These are phyloP conservation scores for Coenobita brevimanus DNA, from an alignment of 1,140 invertebrate genomes.

Conservation along the genomic window DNA sequence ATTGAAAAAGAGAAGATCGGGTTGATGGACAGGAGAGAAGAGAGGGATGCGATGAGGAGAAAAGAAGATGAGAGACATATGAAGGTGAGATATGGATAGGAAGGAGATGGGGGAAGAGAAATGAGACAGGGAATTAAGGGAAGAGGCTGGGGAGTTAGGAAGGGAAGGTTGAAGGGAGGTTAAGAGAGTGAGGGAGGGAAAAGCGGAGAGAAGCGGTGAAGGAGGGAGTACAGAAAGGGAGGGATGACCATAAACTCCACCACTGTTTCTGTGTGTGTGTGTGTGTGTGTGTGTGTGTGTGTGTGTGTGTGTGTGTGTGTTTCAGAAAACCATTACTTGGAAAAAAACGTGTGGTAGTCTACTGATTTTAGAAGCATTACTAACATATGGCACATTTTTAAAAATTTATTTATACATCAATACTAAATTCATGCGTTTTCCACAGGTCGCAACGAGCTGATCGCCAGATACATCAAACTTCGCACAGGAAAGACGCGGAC, in stretches of 20 bases:
- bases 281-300: background rate
- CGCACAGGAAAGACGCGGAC: slow-evolving; percentile 99
- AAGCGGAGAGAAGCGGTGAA: background rate
- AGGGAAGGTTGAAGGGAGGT: too few relatives aligned
- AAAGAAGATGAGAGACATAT: background rate
- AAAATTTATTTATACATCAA: too few relatives aligned
- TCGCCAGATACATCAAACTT: slow-evolving; percentile 99
- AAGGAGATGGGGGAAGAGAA: background rate
- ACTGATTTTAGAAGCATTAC: too few relatives aligned
- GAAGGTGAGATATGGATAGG: background rate
- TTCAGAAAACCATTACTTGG: too few relatives aligned
- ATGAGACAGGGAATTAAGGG: background rate
- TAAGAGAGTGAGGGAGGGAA: background rate
- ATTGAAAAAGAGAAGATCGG: too few relatives aligned
- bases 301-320: slow-evolving; percentile 21
- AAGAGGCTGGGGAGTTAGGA: background rate
- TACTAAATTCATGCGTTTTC: too few relatives aligned
- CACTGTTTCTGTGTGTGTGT: background rate
- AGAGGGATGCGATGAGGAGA: too few relatives aligned
- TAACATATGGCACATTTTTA: too few relatives aligned
- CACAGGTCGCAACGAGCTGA: slow-evolving; percentile 98
- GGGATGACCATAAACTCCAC: background rate
- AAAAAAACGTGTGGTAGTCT: too few relatives aligned
- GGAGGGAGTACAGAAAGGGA: background rate
- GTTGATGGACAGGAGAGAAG: too few relatives aligned